phyloP scores from a whole-genome alignment of 2,888 invertebrate genomes.

The Amphipyra berbera region DNA sequence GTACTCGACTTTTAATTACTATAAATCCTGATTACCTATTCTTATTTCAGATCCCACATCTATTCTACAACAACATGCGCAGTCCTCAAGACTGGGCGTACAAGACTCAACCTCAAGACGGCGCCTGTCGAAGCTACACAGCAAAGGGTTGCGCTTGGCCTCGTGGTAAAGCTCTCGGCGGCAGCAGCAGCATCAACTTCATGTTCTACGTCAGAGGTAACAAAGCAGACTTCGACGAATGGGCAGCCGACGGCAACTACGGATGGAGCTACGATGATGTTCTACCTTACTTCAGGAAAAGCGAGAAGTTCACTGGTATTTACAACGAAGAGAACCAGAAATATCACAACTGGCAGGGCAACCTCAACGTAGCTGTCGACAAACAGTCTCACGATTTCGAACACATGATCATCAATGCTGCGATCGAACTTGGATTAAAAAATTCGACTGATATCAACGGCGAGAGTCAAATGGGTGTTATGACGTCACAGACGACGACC shows the following conservation, averaged over 20 bases:
- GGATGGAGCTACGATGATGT: constrained; percentile 93
- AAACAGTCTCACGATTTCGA: constrained; percentile 87
- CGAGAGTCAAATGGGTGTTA: constrained; percentile 92
- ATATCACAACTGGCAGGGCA: constrained; percentile 85
- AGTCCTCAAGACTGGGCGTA: constrained; percentile 88
- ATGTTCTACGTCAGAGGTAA: constrained; percentile 91
- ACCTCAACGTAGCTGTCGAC: constrained; percentile 90
- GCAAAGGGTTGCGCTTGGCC: constrained; percentile 87
- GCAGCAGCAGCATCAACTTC: constrained; percentile 90
- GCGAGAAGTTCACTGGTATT: constrained; percentile 66
- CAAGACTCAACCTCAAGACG: constrained; percentile 81
- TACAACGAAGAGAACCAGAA: constrained; percentile 88
- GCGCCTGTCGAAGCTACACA: constrained; percentile 76
- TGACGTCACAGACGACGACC: constrained; percentile 91
- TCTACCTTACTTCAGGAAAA: constrained; percentile 92
- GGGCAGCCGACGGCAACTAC: constrained; percentile 88
- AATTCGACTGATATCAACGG: constrained; percentile 91
- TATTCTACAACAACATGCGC: constrained; percentile 67
- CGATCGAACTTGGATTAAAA: constrained; percentile 91
- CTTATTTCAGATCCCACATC: constrained; percentile 62
- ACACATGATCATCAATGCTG: constrained; percentile 90
- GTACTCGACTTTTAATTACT: no score
- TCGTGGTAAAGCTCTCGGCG: constrained; percentile 91
- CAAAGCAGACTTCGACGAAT: constrained; percentile 87
- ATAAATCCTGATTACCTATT: background rate